Conservation (phyloP, 2,113 vertebrate genomes). For the Polyodon spathula region DNA sequence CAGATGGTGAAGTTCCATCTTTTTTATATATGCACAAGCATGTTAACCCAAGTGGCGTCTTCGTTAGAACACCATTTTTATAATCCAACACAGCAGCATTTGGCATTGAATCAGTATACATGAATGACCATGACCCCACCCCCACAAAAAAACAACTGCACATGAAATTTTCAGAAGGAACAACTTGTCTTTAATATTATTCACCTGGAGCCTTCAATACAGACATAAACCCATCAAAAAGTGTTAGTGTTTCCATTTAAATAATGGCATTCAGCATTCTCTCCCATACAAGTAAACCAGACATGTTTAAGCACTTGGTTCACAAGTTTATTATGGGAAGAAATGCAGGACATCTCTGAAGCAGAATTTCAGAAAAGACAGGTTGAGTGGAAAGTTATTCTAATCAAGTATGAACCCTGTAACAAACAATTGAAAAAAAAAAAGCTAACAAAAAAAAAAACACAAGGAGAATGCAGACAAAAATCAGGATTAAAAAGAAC, state of each 20-base stretch:
- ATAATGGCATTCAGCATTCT: constrained; percentile 16
- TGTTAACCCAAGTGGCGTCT: too few relatives aligned
- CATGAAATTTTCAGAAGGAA: constrained; percentile 28
- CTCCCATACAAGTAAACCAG: constrained; percentile 33
- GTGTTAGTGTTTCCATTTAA: constrained; percentile 30
- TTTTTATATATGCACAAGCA: too few relatives aligned
- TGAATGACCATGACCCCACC: too few relatives aligned
- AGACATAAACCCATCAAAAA: constrained; percentile 39
- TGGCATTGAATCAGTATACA: too few relatives aligned
- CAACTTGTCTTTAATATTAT: constrained; percentile 52
- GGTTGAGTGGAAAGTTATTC: constrained; percentile 52
- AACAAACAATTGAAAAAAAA: constrained; percentile 51
- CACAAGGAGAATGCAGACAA: constrained; percentile 49
- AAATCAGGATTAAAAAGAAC: constrained; percentile 69
- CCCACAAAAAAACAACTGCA: constrained; percentile 1
- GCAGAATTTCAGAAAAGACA: constrained; percentile 43
- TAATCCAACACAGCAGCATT: too few relatives aligned
- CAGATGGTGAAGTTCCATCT: too few relatives aligned
- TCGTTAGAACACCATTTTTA: too few relatives aligned
- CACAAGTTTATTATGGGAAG: constrained; percentile 78
- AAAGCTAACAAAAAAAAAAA: constrained; percentile 31
- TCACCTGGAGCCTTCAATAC: constrained; percentile 44
- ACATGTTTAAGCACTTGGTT: constrained; percentile 63
- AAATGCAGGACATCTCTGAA: constrained; percentile 56
- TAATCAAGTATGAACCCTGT: constrained; percentile 47